Evolutionary conservation across 2,888 invertebrate species (phyloP).

Genomic region (Andricus quercusramuli): DNA sequence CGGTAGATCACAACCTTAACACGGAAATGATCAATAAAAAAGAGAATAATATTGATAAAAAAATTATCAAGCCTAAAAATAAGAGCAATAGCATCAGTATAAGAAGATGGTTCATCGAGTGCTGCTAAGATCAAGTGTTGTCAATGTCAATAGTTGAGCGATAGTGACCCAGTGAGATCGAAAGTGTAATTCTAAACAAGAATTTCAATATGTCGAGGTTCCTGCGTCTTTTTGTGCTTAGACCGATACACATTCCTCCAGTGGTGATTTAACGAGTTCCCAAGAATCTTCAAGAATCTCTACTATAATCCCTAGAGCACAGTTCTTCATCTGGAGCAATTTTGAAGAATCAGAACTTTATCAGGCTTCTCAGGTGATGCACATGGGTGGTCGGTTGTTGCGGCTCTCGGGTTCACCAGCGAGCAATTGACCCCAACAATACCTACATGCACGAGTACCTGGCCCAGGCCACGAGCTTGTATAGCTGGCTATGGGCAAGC

Average conservation of each 20-base stretch:
- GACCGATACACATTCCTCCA: background rate
- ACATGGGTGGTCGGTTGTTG: conserved; percentile 37
- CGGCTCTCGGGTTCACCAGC: conserved; percentile 38
- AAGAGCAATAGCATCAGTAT: conserved; percentile 14
- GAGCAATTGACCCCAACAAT: conserved; percentile 38
- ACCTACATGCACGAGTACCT: conserved; percentile 49
- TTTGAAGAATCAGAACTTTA: conserved; percentile 42
- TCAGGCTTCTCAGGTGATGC: conserved; percentile 21
- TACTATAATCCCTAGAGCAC: background rate
- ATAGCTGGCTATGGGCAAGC: conserved; percentile 76
- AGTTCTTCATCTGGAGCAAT: background rate
- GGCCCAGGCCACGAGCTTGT: conserved; percentile 62
- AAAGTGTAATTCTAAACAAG: conserved; percentile 3
- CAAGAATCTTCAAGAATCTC: background rate
- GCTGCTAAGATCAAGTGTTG: conserved; percentile 27
- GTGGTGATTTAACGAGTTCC: background rate
- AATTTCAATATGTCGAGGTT: background rate
- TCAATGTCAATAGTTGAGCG: conserved; percentile 18
- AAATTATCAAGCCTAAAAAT: background rate
- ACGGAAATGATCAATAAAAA: conserved; percentile 37
- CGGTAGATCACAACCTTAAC: conserved; percentile 32
- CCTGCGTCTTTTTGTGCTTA: background rate
- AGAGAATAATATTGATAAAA: conserved; percentile 16
- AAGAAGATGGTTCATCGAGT: conserved; percentile 27
- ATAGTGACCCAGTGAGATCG: conserved; percentile 10